Base-by-base conservation (phyloP, 2,113 vertebrate genomes). In the Puffinus mauretanicus region DNA sequence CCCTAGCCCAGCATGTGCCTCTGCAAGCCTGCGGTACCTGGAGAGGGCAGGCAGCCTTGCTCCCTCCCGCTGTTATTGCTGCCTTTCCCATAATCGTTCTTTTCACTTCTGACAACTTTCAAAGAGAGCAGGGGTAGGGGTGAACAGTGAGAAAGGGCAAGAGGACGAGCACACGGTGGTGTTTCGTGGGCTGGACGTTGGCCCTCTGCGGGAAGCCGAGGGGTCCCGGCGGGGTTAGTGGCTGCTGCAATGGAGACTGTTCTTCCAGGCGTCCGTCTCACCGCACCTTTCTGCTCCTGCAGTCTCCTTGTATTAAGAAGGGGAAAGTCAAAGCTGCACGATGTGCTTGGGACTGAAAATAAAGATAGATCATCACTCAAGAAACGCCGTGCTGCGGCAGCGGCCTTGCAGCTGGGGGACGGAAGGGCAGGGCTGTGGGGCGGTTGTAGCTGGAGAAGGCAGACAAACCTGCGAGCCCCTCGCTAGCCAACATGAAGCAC, bases 81-180 rank as follows among this genome's bases (percentile, higher is more conserved):
- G 21, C 30, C 20, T 8, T 44, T 32, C 49, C 32, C 17, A 2
- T 65, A 16, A 36, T 20, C 29, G 7, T 27, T 24, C 86, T 54
- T 58, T 27, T 67, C 30, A 4, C 66, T 55, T 54, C 60, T 36
- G 51, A 29, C 24, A 16, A 1, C 34, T 69, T 25, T 12, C 32
- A 30, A 27, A 36, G 13, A 10, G 30, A 54, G 46, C 40, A 32
- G 42, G 15, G 13, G 10, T 12, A 8, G 27, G n/a, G 32, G 6
- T 7, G 18, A 29, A 5, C 2, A 10, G 30, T 16, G 32, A 6
- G 7, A 22, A 44, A 13, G 40, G 65, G 14, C 27, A 42, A 13
- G 5, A 47, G 17, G 36, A 4, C 0, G 6, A 25, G 57, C 1
- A 0, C 11, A 1, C 44, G 1, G 0, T 9, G 46, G 32, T 16